Conservation (phyloP, 37 sponge, comb jelly and placozoan species). For the Dysidea cf. avara region DNA sequence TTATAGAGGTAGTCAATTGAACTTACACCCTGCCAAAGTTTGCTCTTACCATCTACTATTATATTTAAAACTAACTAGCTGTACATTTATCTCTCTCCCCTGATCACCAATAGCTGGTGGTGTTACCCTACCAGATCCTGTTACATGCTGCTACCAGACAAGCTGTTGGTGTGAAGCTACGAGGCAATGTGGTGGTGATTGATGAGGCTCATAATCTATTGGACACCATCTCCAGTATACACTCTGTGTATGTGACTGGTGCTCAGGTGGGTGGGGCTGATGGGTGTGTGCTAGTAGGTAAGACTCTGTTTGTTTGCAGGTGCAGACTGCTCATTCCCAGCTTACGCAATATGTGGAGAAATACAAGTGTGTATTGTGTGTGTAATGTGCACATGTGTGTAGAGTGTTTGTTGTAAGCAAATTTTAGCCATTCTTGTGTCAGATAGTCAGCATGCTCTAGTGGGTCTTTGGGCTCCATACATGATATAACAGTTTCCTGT, state of each 20-base stretch:
- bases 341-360: conserved; percentile 68
- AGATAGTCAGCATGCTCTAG: no score
- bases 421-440: no score
- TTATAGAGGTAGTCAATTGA: no score
- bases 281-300: neutral
- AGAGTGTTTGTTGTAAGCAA: no score
- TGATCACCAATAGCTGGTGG: conserved; percentile 61
- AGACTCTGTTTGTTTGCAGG: conserved; percentile 30
- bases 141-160: conserved; percentile 82
- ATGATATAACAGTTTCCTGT: neutral
- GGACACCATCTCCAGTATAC: conserved; percentile 85
- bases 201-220: conserved; percentile 99
- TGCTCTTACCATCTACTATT: no score
- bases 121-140: conserved; percentile 93
- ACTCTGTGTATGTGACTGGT: conserved; percentile 78
- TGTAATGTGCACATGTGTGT: conserved; percentile 30
- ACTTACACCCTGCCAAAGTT: no score
- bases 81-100: no score
- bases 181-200: conserved; percentile 90
- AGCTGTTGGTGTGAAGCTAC: conserved; percentile 80
- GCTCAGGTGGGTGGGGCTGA: conserved; percentile 54
- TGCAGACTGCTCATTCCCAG: conserved; percentile 60
- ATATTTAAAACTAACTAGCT: no score
- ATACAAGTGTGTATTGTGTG: conserved; percentile 49
- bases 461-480: neutral